Percentiles rank a stretch among this genome's conserved stretches.
Evolutionary conservation across 2,797 vertebrate genomes (phyloP).

Genomic region (Cyprinella venusta): DNA sequence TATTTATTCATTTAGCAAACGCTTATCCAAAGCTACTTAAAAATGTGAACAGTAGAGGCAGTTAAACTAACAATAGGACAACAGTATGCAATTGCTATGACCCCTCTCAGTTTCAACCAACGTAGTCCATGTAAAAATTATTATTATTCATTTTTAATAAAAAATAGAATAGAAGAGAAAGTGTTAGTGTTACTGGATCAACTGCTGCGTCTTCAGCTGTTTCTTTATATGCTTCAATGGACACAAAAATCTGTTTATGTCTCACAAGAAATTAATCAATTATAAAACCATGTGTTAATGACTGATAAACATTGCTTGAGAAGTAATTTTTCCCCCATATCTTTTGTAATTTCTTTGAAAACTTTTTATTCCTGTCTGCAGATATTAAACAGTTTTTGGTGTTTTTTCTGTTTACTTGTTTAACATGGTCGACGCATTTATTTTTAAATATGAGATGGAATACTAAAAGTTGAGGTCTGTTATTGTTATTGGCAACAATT

Average conservation of each 20-base stretch:
- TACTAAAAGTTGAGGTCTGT: neutral
- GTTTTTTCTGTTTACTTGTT: neutral
- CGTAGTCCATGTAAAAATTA: no score
- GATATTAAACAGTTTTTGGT: neutral
- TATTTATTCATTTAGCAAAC: no score
- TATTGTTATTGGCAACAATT: conserved; percentile 1
- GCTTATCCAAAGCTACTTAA: no score
- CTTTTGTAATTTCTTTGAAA: conserved; percentile 5
- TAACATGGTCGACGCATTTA: neutral
- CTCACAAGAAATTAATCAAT: neutral
- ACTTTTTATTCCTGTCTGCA: neutral
- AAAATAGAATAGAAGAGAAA: no score
- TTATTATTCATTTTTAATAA: no score
- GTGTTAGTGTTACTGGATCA: no score
- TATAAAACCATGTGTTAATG: neutral
- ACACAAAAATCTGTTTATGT: neutral
- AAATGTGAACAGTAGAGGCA: no score
- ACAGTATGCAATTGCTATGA: no score
- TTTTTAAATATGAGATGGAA: neutral
- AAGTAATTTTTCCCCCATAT: no score
- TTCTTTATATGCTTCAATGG: neutral
- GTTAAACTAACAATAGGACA: no score
- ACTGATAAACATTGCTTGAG: neutral
- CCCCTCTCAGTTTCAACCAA: no score
- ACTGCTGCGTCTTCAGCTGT: no score